phyloP scores from a whole-genome alignment of 2,797 vertebrate genomes.

The Coranthus polyacanthus region DNA sequence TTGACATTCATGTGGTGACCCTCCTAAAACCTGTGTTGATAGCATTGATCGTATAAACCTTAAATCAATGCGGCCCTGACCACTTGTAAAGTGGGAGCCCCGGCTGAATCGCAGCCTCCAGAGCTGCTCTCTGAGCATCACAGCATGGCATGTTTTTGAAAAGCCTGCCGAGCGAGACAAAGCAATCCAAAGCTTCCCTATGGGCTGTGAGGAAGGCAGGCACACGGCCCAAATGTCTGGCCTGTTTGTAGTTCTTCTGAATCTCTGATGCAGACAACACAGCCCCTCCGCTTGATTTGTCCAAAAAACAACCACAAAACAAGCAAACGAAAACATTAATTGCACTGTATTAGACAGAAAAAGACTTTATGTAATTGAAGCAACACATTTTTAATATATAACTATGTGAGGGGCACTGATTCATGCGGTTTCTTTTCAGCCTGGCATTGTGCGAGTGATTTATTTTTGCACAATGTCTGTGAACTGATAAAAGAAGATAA shows the following conservation, averaged over 20 bases:
- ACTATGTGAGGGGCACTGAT: too few species aligned
- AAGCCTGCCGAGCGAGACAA: conserved; percentile 63
- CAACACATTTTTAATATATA: too few species aligned
- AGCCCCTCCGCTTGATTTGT: not conserved
- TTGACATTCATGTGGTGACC: conserved; percentile 68
- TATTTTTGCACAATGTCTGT: too few species aligned
- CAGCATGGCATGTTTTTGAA: conserved; percentile 64
- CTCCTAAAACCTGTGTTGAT: conserved; percentile 68
- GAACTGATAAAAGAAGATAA: too few species aligned
- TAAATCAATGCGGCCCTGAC: conserved; percentile 67
- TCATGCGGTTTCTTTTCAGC: too few species aligned
- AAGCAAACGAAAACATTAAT: not conserved
- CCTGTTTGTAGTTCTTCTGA: conserved; percentile 46
- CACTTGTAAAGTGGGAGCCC: conserved; percentile 69
- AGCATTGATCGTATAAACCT: conserved; percentile 73
- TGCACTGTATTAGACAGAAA: too few species aligned
- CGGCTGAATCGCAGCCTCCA: conserved; percentile 45
- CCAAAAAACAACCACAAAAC: not conserved
- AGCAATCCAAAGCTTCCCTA: conserved; percentile 65
- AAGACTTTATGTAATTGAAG: too few species aligned
- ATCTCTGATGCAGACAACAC: conserved; percentile 54
- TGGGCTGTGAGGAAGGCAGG: conserved; percentile 44
- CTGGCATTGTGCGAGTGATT: too few species aligned
- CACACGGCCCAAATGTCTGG: conserved; percentile 31
- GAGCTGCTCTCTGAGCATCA: conserved; percentile 48